Conservation (phyloP, 1,140 invertebrate species). For the Drusus annulatus region DNA sequence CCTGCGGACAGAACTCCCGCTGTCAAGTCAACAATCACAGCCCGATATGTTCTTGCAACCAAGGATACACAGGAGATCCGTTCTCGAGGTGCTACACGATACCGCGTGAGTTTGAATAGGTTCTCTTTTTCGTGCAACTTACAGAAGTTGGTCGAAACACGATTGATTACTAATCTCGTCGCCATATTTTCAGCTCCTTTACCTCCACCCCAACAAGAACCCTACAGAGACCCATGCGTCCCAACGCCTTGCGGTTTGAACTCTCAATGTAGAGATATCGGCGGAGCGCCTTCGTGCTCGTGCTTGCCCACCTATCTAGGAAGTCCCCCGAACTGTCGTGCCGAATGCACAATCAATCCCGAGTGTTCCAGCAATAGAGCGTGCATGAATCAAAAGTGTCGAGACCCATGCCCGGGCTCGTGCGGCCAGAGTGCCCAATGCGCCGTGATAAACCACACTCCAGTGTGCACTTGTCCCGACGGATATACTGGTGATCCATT, state of each 20-base stretch:
- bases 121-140: constrained; percentile 30
- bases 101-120: constrained; percentile 67
- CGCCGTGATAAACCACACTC: constrained; percentile 78
- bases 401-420: constrained; percentile 80
- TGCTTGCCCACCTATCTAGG: constrained; percentile 79
- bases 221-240: constrained; percentile 76
- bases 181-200: constrained; percentile 62
- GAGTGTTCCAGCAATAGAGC: constrained; percentile 79
- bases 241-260: constrained; percentile 83
- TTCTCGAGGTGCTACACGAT: constrained; percentile 74
- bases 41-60: constrained; percentile 75
- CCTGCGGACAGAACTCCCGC: constrained; percentile 73
- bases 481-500: constrained; percentile 83
- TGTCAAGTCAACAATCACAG: constrained; percentile 75
- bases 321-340: constrained; percentile 79
- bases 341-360: constrained; percentile 82
- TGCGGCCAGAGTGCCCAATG: constrained; percentile 79
- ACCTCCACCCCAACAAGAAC: constrained; percentile 57
- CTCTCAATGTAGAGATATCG: constrained; percentile 77
- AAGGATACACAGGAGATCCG: constrained; percentile 78
- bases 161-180: background rate
- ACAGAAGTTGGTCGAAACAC: background rate
- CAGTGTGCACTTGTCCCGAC: constrained; percentile 78
- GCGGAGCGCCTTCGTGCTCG: constrained; percentile 77
- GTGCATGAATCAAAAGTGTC: constrained; percentile 81